These are phyloP conservation scores for Ormia ochracea DNA, from an alignment of 2,888 invertebrate species.

Conservation along the genomic window DNA sequence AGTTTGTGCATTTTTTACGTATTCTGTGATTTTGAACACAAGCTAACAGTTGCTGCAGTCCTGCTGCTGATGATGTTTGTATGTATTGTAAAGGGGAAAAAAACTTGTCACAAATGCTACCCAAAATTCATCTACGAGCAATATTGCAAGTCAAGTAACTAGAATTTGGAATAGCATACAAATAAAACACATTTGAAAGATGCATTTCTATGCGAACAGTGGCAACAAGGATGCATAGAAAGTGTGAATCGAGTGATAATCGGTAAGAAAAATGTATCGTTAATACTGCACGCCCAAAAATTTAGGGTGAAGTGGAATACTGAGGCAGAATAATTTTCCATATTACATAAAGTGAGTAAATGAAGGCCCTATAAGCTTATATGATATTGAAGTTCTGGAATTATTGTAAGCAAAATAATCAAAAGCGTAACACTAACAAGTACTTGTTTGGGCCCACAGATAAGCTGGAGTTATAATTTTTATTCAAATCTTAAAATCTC, in stretches of 20 bases:
- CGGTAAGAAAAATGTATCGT: background rate
- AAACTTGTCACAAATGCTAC: conserved; percentile 42
- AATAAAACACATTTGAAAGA: background rate
- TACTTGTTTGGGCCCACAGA: too few species aligned
- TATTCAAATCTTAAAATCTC: too few species aligned
- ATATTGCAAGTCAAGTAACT: conserved; percentile 28
- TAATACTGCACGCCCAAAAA: background rate
- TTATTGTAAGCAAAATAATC: too few species aligned
- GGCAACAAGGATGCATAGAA: background rate
- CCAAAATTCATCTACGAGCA: conserved; percentile 35
- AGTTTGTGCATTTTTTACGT: background rate
- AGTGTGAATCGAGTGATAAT: conserved; percentile 3
- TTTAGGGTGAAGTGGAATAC: background rate
- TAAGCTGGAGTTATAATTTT: too few species aligned
- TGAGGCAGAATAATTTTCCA: too few species aligned
- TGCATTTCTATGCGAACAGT: background rate
- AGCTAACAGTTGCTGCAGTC: conserved; percentile 45
- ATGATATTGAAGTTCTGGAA: too few species aligned
- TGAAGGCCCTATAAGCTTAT: too few species aligned
- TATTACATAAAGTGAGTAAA: too few species aligned
- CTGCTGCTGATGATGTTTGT: conserved; percentile 18
- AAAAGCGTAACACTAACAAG: too few species aligned
- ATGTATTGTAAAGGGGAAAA: conserved; percentile 16
- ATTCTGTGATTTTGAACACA: conserved; percentile 39
- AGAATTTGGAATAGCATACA: conserved; percentile 3